phyloP scores from a whole-genome alignment of 1,140 invertebrate genomes.

The Zaprionus capensis region DNA sequence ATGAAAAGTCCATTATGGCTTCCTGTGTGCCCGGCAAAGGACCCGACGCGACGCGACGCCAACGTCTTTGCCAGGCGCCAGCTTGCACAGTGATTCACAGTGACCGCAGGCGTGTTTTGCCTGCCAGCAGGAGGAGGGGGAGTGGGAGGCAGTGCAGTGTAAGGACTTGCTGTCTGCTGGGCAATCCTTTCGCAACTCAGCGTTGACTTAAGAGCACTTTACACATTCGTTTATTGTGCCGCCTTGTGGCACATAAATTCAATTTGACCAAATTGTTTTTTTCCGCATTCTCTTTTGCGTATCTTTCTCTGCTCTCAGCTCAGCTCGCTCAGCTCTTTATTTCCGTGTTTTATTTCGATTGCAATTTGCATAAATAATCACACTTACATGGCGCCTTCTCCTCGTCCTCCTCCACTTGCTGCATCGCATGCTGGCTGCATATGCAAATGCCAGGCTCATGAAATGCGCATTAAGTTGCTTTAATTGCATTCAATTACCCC shows the following conservation, averaged over 20 bases:
- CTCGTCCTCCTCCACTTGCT: not conserved
- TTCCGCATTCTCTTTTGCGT: slow-evolving; percentile 42
- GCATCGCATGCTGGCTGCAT: slow-evolving; percentile 31
- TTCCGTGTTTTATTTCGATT: slow-evolving; percentile 43
- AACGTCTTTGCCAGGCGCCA: slow-evolving; percentile 65
- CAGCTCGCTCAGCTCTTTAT: slow-evolving; percentile 30
- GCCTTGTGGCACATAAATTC: slow-evolving; percentile 72
- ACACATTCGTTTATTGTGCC: slow-evolving; percentile 72
- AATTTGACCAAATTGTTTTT: slow-evolving; percentile 75
- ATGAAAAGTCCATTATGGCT: slow-evolving; percentile 83
- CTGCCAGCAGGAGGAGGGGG: not conserved
- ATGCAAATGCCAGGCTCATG: slow-evolving; percentile 54
- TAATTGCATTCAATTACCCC: slow-evolving; percentile 81
- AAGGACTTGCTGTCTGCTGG: slow-evolving; percentile 13
- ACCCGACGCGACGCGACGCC: slow-evolving; percentile 55
- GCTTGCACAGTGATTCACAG: slow-evolving; percentile 56
- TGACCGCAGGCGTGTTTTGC: slow-evolving; percentile 51
- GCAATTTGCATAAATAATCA: slow-evolving; percentile 82
- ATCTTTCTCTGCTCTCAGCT: slow-evolving; percentile 26
- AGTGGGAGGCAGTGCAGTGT: not conserved
- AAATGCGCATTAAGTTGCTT: slow-evolving; percentile 79
- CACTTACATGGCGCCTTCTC: slow-evolving; percentile 59
- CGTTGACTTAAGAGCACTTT: slow-evolving; percentile 76
- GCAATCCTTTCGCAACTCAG: slow-evolving; percentile 58
- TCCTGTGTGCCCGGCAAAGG: slow-evolving; percentile 58